These are phyloP conservation scores for Empidonax traillii DNA, from an alignment of 2,113 vertebrate species.

Conservation along the genomic window DNA sequence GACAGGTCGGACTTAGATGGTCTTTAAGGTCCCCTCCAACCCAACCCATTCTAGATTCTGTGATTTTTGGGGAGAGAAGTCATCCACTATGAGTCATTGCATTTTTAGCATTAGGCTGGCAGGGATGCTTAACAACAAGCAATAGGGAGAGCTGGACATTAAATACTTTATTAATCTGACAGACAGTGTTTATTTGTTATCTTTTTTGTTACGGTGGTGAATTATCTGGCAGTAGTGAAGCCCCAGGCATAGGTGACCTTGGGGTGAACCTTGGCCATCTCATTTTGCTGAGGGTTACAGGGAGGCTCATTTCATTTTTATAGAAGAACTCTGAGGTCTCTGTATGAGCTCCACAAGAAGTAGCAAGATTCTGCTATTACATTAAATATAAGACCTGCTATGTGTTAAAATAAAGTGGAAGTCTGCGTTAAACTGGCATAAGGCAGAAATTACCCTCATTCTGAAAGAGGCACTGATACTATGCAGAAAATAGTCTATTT, in stretches of 20 bases:
- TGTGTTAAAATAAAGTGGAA: constrained; percentile 24
- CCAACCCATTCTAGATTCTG: neutral
- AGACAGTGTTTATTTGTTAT: neutral
- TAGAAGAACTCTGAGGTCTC: neutral
- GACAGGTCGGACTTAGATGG: neutral
- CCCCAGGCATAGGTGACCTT: neutral
- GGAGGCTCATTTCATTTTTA: constrained; percentile 10
- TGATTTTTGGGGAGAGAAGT: neutral
- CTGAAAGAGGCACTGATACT: neutral
- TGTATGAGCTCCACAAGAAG: neutral
- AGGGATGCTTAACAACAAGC: neutral
- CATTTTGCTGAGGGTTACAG: constrained; percentile 7
- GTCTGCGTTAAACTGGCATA: constrained; percentile 12
- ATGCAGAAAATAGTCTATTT: constrained; percentile 37
- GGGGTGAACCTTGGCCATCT: neutral
- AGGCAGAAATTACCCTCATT: constrained; percentile 44
- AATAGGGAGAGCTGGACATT: neutral
- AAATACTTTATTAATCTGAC: neutral
- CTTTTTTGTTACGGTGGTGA: neutral
- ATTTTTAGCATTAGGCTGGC: neutral
- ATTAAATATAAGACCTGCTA: neutral
- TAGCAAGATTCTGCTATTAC: neutral
- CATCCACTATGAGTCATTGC: fast-evolving
- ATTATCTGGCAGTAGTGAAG: neutral
- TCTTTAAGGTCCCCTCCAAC: neutral